Conservation (phyloP, 2,113 vertebrate genomes). For the Nerophis ophidion region DNA sequence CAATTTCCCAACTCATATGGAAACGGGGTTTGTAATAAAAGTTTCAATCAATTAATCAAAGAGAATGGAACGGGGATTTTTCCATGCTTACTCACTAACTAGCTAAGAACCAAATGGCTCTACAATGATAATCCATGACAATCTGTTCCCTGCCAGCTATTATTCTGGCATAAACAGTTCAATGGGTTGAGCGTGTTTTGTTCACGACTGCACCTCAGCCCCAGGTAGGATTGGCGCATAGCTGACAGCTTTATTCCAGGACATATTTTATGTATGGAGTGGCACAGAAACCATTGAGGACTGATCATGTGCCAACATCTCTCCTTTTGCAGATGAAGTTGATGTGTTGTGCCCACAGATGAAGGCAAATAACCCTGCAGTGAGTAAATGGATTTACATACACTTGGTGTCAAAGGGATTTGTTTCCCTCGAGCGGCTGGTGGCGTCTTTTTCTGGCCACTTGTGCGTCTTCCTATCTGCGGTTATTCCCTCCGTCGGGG, state of each 20-base stretch:
- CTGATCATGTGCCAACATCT: constrained; percentile 21
- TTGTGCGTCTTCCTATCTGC: neutral
- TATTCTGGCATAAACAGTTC: too few species aligned
- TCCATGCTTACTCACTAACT: too few species aligned
- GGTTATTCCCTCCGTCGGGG: constrained; percentile 6
- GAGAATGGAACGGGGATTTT: too few species aligned
- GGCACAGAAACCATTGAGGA: neutral
- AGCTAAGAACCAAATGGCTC: too few species aligned
- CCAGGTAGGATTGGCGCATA: constrained; percentile 7
- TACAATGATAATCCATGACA: too few species aligned
- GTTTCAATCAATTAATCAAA: too few species aligned
- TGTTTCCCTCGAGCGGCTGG: constrained; percentile 7
- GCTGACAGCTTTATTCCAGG: constrained; percentile 5
- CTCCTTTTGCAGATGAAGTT: constrained; percentile 23
- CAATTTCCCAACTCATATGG: too few species aligned
- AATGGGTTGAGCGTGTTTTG: too few species aligned
- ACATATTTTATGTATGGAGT: constrained; percentile 18
- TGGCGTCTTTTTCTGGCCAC: neutral
- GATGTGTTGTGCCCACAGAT: constrained; percentile 7
- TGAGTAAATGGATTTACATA: constrained; percentile 38
- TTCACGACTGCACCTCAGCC: constrained; percentile 6
- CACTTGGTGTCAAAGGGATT: constrained; percentile 22
- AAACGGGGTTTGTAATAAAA: too few species aligned
- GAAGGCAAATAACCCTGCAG: constrained; percentile 27
- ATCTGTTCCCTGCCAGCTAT: too few species aligned